Evolutionary conservation across 2,113 vertebrate species (phyloP), one percentile per base, ranked within the genome.

Genomic region (Cinclus mexicanus): DNA sequence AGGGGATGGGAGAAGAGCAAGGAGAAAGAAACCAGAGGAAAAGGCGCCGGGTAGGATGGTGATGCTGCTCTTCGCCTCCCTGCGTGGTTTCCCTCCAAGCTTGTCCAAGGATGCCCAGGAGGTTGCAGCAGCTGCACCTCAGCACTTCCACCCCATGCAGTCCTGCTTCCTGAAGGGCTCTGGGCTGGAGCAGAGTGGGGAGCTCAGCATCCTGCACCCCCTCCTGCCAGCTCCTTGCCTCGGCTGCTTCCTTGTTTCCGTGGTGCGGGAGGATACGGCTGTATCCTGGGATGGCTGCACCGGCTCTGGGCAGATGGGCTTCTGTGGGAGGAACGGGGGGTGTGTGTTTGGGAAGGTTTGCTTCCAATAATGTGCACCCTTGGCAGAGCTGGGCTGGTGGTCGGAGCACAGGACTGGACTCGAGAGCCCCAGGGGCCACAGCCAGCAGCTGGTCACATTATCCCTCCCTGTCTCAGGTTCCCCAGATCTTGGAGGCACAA

Each of bases 91-190:
- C 82, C 68, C 49, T 91, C 65, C 56, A 6, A 80, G 35, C 94
- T 96, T 95, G 92, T 91, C 94, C 39, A 56, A 96, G 75, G 91
- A 96, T 96, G 94, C 88, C 86, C 25, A 10, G 94, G 92, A 95
- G 85, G 94, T 78, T 97, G 91, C 96, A 97, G 85, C 60, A 80
- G 5, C 88, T 96, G 89, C 94, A 93, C 95, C 94, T 95, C 96
- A 93, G 77, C 91, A 79, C 78, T 91, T 87, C 80, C 86, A 94
- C 72, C 86, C 90, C 65, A 57, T 23, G 21, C 0, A 11, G 68
- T 93, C 69, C 82, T 3, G 26, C 72, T 94, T 97, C 85, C 81
- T 8, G 1, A 78, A 90, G 78, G 83, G 60, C 82, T 93, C 60
- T 55, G 87, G 39, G 88, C 74, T 89, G 83, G 67, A 57, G 49